These are phyloP conservation scores for Trachelipus rathkii DNA, from an alignment of 1,140 invertebrate species.

Conservation along the genomic window DNA sequence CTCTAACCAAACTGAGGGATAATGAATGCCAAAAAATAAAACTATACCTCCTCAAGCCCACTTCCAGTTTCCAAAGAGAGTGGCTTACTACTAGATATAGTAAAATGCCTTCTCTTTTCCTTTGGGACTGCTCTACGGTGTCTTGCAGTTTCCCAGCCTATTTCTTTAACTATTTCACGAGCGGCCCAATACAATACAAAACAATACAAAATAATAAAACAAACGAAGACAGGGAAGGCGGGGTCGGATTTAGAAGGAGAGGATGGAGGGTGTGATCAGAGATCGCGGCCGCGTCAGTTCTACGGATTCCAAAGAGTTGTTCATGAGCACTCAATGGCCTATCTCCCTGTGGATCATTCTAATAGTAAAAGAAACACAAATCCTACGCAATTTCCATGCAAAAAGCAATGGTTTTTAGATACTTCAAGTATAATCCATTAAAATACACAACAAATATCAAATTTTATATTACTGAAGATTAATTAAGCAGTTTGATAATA, in stretches of 20 bases:
- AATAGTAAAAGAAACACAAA: conserved; percentile 32
- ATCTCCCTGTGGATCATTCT: conserved; percentile 45
- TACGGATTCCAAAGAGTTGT: conserved; percentile 50
- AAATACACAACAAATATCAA: too few species aligned
- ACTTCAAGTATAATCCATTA: too few species aligned
- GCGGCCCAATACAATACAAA: too few species aligned
- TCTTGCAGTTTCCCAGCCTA: conserved; percentile 53
- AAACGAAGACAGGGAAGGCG: conserved; percentile 65
- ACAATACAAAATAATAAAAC: too few species aligned
- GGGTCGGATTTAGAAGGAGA: conserved; percentile 39
- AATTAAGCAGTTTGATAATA: too few species aligned
- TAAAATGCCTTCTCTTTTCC: conserved; percentile 79
- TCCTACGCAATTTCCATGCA: not conserved
- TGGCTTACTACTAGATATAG: conserved; percentile 68
- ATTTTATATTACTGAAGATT: too few species aligned
- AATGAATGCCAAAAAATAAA: not conserved
- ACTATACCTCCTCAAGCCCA: conserved; percentile 39
- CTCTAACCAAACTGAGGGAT: too few species aligned
- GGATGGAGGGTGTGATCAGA: conserved; percentile 38
- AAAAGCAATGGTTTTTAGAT: conserved; percentile 33
- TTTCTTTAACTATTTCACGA: conserved; percentile 75
- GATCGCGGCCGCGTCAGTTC: conserved; percentile 16
- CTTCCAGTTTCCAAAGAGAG: conserved; percentile 48
- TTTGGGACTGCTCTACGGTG: conserved; percentile 59
- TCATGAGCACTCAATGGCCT: conserved; percentile 50